These are phyloP conservation scores for Dinocampus coccinellae DNA, from an alignment of 2,888 invertebrate species.

Conservation along the genomic window DNA sequence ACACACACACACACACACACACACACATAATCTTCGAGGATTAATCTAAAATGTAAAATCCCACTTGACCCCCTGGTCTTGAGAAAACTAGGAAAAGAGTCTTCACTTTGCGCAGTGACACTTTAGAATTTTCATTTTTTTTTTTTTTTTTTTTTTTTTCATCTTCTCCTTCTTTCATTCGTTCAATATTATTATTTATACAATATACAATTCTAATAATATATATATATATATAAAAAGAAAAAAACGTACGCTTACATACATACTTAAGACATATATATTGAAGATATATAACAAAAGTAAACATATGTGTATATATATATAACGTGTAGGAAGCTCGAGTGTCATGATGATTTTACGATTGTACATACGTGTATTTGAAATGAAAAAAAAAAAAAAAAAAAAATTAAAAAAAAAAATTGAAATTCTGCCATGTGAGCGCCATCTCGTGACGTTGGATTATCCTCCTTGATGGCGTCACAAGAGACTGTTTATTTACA, in stretches of 20 bases:
- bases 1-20: no score
- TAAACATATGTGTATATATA: no score
- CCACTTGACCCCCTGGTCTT: slow-evolving; percentile 54
- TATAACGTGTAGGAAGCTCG: not conserved
- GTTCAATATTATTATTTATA: no score
- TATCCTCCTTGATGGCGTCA: slow-evolving; percentile 24
- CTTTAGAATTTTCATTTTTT: not conserved
- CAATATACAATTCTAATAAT: not conserved
- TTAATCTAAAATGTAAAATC: slow-evolving; percentile 61
- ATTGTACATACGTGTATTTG: not conserved
- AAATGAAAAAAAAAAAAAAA: slow-evolving; percentile 5
- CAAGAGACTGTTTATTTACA: not conserved
- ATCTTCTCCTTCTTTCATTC: no score
- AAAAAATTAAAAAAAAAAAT: slow-evolving; percentile 2
- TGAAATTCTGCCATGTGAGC: not conserved
- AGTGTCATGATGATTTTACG: slow-evolving; percentile 19
- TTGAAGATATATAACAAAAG: not conserved
- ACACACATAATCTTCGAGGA: slow-evolving; percentile 13
- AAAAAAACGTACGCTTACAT: not conserved
- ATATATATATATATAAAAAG: not conserved
- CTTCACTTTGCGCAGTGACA: not conserved
- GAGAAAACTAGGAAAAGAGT: slow-evolving; percentile 52
- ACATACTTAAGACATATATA: not conserved
- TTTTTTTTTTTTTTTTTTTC: no score
- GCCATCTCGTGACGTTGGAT: slow-evolving; percentile 18